Percentiles rank a stretch among this genome's conserved stretches.
These are phyloP conservation scores for Xiphophorus birchmanni DNA, from an alignment of 2,797 vertebrate species.

Conservation along the genomic window DNA sequence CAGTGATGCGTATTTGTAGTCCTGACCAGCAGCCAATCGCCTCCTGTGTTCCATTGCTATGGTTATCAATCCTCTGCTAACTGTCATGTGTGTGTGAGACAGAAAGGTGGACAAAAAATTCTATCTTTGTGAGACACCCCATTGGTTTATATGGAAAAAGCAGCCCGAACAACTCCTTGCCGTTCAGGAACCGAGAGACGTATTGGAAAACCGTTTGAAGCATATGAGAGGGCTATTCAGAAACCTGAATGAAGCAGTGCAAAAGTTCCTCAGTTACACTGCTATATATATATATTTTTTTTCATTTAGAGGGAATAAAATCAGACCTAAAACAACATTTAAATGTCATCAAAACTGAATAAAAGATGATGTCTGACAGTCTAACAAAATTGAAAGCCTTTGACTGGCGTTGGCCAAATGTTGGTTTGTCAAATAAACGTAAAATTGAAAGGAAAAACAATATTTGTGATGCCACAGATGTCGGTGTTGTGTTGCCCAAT, in stretches of 20 bases:
- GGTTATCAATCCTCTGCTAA: too few relatives aligned
- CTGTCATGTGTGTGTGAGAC: too few relatives aligned
- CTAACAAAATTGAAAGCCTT: slow-evolving; percentile 1
- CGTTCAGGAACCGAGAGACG: too few relatives aligned
- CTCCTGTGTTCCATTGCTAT: too few relatives aligned
- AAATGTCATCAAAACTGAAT: not conserved
- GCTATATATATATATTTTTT: not conserved
- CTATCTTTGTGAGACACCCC: too few relatives aligned
- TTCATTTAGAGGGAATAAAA: not conserved
- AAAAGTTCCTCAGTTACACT: not conserved
- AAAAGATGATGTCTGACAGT: not conserved
- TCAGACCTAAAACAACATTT: slow-evolving; percentile 4
- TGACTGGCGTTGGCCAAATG: slow-evolving; percentile 1
- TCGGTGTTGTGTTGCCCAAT: not conserved
- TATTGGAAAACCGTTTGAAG: too few relatives aligned
- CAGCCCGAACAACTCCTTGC: too few relatives aligned
- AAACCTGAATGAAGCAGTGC: not conserved
- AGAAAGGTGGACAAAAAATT: too few relatives aligned
- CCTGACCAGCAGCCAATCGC: too few relatives aligned
- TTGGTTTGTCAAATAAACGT: slow-evolving; percentile 1
- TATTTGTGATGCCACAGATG: not conserved
- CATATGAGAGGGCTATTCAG: too few relatives aligned
- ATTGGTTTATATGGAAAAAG: too few relatives aligned
- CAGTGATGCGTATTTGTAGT: too few relatives aligned
- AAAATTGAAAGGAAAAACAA: not conserved